Evolutionary conservation across 37 sponge, comb jelly and placozoan species (phyloP).

Genomic region (Hormiphora californensis): DNA sequence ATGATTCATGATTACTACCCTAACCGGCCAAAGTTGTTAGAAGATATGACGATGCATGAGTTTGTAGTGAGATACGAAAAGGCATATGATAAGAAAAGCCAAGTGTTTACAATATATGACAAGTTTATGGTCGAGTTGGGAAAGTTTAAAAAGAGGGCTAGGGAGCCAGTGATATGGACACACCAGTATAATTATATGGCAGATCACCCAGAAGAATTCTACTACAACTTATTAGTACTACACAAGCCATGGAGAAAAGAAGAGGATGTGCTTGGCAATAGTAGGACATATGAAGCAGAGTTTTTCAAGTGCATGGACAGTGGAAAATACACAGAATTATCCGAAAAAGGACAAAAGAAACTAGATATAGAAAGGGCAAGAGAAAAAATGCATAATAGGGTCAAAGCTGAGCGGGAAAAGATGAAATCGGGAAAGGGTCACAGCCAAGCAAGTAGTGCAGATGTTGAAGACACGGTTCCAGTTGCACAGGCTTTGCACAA

Average conservation of each 20-base stretch:
- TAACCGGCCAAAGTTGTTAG: too few species aligned
- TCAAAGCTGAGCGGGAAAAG: neutral
- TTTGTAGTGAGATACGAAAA: too few species aligned
- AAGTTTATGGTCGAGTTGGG: too few species aligned
- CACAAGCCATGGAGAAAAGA: slow-evolving; percentile 1
- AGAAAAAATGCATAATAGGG: slow-evolving; percentile 15
- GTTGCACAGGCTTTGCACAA: neutral
- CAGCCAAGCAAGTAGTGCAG: too few species aligned
- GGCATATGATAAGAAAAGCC: too few species aligned
- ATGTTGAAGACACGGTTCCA: neutral
- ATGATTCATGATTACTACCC: too few species aligned
- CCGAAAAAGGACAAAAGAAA: neutral
- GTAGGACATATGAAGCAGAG: neutral
- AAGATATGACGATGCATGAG: too few species aligned
- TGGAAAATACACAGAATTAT: neutral
- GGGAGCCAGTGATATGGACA: neutral
- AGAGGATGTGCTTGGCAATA: neutral
- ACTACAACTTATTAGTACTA: neutral
- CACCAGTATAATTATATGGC: neutral
- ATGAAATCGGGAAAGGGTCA: neutral
- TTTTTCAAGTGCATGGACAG: neutral
- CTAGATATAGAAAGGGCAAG: neutral
- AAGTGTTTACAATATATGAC: too few species aligned
- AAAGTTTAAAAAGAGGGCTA: neutral
- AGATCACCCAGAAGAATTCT: neutral